These are phyloP conservation scores for Rotaria sp. DNA, from an alignment of 2,888 invertebrate genomes.

Conservation along the genomic window DNA sequence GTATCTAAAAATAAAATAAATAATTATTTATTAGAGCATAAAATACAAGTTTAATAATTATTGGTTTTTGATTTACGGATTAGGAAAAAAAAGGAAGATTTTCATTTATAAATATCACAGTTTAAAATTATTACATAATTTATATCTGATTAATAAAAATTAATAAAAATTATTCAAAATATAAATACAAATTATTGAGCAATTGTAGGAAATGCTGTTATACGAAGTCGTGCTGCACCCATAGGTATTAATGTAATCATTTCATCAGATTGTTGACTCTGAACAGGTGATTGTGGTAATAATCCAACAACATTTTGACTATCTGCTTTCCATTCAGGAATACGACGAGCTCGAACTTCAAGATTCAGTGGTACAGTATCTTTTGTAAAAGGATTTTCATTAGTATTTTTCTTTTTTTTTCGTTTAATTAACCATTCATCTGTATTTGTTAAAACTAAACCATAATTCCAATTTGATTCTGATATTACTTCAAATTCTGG, in stretches of 20 bases:
- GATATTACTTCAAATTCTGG: not conserved
- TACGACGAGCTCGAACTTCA: not conserved
- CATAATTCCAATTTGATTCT: conserved; percentile 29
- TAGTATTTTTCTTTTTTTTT: not conserved
- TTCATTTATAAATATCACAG: not conserved
- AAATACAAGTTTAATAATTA: not conserved
- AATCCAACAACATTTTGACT: not conserved
- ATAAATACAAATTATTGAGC: not conserved
- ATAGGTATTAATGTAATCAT: not conserved
- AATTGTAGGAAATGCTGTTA: not conserved
- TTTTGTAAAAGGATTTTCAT: not conserved
- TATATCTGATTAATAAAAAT: not conserved
- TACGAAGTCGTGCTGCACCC: conserved; percentile 23
- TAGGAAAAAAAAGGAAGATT: too few species aligned
- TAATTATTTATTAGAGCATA: too few species aligned
- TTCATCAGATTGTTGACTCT: conserved; percentile 5
- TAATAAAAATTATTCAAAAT: not conserved
- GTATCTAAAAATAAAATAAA: not conserved
- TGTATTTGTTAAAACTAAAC: not conserved
- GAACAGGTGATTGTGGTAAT: conserved; percentile 6
- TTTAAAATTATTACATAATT: too few species aligned
- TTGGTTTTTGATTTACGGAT: not conserved
- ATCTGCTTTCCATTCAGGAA: not conserved
- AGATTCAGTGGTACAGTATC: not conserved
- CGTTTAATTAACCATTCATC: not conserved